Evolutionary conservation across 2,113 vertebrate genomes (phyloP).

Genomic region (Cheirogaleus medius): DNA sequence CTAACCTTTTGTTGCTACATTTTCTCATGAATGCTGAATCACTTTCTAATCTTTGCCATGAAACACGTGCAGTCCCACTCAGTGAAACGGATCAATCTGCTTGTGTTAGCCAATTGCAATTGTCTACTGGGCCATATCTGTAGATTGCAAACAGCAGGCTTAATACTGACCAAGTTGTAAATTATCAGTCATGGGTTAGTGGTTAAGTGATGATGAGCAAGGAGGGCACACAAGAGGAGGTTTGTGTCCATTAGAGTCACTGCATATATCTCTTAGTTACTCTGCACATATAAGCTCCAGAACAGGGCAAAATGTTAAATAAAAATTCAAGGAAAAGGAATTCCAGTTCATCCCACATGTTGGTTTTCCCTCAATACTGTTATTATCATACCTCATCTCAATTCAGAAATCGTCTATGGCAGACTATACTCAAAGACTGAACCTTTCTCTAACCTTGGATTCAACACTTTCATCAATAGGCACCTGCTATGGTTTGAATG

Average conservation of each 20-base stretch:
- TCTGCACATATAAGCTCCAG: background rate
- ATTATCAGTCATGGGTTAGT: constrained; percentile 22
- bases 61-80: constrained; percentile 72
- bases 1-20: constrained; percentile 82
- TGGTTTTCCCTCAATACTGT: background rate
- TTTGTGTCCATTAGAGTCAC: background rate
- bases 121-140: constrained; percentile 71
- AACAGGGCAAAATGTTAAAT: background rate
- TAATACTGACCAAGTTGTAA: constrained; percentile 44
- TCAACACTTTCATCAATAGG: background rate
- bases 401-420: background rate
- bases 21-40: constrained; percentile 84
- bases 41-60: constrained; percentile 73
- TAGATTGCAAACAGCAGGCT: constrained; percentile 66
- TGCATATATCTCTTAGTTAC: constrained; percentile 6
- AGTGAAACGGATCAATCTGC: constrained; percentile 74
- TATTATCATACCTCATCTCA: background rate
- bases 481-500: background rate
- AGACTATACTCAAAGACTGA: background rate
- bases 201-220: constrained; percentile 25
- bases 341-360: background rate
- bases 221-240: background rate
- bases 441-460: background rate
- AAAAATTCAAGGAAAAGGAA: background rate
- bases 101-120: constrained; percentile 62